phyloP scores from a whole-genome alignment of 2,113 vertebrate species.

The Lates calcarifer region DNA sequence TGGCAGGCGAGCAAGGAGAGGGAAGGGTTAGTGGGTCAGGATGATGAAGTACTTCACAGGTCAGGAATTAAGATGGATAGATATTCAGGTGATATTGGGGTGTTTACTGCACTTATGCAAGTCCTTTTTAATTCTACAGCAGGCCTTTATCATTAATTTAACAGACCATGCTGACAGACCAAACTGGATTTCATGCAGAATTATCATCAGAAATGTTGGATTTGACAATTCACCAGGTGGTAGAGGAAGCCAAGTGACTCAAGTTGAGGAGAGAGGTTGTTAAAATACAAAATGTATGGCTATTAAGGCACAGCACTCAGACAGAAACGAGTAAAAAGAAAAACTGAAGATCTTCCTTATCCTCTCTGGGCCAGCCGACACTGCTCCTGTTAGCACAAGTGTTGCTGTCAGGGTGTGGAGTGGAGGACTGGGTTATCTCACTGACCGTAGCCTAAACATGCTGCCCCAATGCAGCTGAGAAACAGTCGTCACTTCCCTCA shows the following conservation, averaged over 20 bases:
- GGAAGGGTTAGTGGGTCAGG: slow-evolving; percentile 58
- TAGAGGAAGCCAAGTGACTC: neutral
- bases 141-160: slow-evolving; percentile 1
- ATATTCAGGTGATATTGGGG: slow-evolving; percentile 26
- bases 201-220: neutral
- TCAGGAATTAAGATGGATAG: slow-evolving; percentile 51
- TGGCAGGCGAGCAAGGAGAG: slow-evolving; percentile 58
- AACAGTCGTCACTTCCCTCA: slow-evolving; percentile 40
- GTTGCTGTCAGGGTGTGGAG: slow-evolving; percentile 37
- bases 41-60: slow-evolving; percentile 63
- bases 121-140: neutral
- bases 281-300: slow-evolving; percentile 37
- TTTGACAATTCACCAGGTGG: neutral
- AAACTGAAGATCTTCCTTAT: slow-evolving; percentile 36
- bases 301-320: slow-evolving; percentile 20
- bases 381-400: slow-evolving; percentile 28
- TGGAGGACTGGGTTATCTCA: slow-evolving; percentile 67
- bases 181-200: neutral
- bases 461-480: slow-evolving; percentile 43
- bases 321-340: slow-evolving; percentile 24
- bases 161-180: neutral
- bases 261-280: slow-evolving; percentile 6
- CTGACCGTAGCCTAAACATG: slow-evolving; percentile 63
- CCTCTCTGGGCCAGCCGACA: neutral
- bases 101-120: slow-evolving; percentile 16